These are phyloP conservation scores for Caenorhabditis angaria DNA, from an alignment of 2,888 invertebrate species.

Conservation along the genomic window DNA sequence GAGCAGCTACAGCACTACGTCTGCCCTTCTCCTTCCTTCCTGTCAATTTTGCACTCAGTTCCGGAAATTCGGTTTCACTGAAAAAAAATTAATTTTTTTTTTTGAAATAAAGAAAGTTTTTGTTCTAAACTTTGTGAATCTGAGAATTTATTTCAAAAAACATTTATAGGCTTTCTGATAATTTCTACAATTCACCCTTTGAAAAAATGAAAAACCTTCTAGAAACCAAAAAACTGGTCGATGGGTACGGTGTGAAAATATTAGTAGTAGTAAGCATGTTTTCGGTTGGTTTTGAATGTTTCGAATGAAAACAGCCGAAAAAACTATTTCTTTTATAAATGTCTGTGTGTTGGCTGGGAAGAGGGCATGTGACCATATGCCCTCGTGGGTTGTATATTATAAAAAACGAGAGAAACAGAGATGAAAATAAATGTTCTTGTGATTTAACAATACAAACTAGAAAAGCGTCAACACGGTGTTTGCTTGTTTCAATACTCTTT, in stretches of 20 bases:
- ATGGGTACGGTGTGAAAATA: neutral
- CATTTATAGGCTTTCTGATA: too few species aligned
- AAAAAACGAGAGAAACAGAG: neutral
- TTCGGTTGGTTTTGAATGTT: too few species aligned
- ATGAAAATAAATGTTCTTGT: neutral
- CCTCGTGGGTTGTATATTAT: neutral
- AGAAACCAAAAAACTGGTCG: neutral
- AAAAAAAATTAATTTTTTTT: conserved; percentile 19
- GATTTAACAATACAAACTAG: neutral
- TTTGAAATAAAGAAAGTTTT: too few species aligned
- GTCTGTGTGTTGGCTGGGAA: neutral
- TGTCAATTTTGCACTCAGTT: conserved; percentile 52
- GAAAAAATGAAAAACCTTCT: too few species aligned
- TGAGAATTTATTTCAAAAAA: too few species aligned
- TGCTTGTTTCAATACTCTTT: too few species aligned
- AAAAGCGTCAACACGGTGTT: too few species aligned
- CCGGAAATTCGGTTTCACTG: conserved; percentile 63
- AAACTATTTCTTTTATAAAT: neutral
- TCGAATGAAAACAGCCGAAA: neutral
- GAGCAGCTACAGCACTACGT: conserved; percentile 47
- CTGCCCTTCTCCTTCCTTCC: conserved; percentile 56
- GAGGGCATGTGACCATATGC: neutral
- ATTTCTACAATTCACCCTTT: too few species aligned
- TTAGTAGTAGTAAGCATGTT: neutral
- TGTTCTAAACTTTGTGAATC: too few species aligned